Conservation (phyloP, 2,113 vertebrate genomes). For the Gyps fulvus region DNA sequence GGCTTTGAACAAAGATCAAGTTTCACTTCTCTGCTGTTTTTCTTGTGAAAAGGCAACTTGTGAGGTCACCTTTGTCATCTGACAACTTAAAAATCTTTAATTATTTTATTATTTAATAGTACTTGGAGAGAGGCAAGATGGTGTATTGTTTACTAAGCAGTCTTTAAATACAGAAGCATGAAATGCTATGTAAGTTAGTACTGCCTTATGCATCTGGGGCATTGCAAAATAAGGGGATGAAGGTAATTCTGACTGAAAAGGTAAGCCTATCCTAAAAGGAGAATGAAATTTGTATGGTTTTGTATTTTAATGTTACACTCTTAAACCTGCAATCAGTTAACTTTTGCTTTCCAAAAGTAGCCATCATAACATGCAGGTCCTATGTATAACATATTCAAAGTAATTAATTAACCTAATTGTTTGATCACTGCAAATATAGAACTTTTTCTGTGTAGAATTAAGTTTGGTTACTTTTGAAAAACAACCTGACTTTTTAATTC, state of each 20-base stretch:
- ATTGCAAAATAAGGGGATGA: neutral
- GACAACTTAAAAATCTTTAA: neutral
- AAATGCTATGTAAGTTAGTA: too few species aligned
- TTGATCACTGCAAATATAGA: neutral
- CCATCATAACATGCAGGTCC: neutral
- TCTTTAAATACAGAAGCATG: neutral
- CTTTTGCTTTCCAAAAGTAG: neutral
- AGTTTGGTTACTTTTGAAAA: neutral
- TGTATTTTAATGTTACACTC: neutral
- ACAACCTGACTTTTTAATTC: neutral
- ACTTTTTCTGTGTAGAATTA: neutral
- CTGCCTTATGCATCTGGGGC: neutral
- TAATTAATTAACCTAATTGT: neutral
- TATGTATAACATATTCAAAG: fast-evolving
- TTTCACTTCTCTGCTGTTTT: neutral
- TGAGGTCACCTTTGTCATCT: neutral
- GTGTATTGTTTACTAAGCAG: neutral
- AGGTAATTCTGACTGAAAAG: neutral
- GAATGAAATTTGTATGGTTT: fast-evolving
- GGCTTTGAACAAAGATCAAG: neutral
- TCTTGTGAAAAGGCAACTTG: neutral
- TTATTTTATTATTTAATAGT: neutral
- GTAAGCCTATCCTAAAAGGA: neutral
- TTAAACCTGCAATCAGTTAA: neutral
- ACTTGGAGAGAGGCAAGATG: neutral